These are phyloP conservation scores for Cromileptes altivelis DNA, from an alignment of 2,113 vertebrate genomes.

Conservation along the genomic window DNA sequence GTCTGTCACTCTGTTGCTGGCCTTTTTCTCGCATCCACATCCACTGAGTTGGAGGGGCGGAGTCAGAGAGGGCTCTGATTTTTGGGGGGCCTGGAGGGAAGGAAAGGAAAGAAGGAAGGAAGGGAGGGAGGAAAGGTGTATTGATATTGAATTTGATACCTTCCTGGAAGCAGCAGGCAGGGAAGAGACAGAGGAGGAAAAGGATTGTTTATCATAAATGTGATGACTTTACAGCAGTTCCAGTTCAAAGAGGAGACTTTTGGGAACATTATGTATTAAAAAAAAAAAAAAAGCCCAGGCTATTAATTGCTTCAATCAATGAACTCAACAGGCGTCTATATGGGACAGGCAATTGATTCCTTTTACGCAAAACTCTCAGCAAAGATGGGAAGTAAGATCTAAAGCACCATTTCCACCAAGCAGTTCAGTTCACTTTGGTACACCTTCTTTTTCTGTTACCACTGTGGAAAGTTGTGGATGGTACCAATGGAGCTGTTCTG, in stretches of 20 bases:
- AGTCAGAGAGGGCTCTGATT: conserved; percentile 28
- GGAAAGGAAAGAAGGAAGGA: neutral
- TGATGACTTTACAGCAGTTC: neutral
- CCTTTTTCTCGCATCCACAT: conserved; percentile 62
- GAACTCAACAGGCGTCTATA: too few species aligned
- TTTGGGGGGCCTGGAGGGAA: conserved; percentile 2
- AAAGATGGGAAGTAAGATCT: too few species aligned
- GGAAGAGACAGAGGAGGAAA: too few species aligned
- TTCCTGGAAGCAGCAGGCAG: neutral
- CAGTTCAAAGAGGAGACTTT: neutral
- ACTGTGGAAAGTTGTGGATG: too few species aligned
- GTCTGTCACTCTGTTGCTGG: conserved; percentile 77
- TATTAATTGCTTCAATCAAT: too few species aligned
- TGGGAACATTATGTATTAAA: neutral
- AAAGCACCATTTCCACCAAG: too few species aligned
- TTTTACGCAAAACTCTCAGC: too few species aligned
- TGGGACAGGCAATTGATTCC: too few species aligned
- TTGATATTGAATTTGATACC: neutral
- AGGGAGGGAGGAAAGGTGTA: neutral
- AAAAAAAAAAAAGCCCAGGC: neutral
- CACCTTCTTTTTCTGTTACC: too few species aligned
- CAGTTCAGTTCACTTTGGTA: too few species aligned
- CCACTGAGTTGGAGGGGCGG: conserved; percentile 63
- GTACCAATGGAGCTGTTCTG: too few species aligned
- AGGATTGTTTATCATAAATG: neutral